Conservation (phyloP, 2,113 vertebrate species). For the Sapajus apella region DNA sequence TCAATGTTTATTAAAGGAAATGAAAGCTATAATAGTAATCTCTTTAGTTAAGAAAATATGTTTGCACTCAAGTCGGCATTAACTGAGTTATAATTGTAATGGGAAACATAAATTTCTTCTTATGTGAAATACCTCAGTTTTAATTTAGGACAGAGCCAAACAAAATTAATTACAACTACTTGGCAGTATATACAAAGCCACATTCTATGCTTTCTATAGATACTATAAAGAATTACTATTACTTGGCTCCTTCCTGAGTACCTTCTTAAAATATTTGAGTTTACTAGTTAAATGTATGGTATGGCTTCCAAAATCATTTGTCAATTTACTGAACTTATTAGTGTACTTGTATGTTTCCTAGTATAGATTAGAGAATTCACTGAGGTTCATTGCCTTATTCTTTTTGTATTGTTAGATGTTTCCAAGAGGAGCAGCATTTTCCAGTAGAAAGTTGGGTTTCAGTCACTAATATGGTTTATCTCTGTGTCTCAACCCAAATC, state of each 20-base stretch:
- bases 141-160: not conserved
- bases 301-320: not conserved
- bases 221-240: not conserved
- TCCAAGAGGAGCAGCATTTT: not conserved
- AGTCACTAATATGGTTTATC: not conserved
- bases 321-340: not conserved
- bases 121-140: not conserved
- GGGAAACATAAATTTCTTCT: constrained; percentile 52
- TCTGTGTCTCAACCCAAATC: too few species aligned
- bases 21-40: not conserved
- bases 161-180: constrained; percentile 49
- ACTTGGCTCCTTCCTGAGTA: not conserved
- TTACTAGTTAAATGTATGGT: not conserved
- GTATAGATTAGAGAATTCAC: not conserved
- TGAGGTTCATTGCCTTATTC: not conserved
- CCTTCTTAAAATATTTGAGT: not conserved
- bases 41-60: not conserved
- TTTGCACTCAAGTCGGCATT: not conserved
- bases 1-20: constrained; percentile 19
- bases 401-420: not conserved
- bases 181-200: not conserved
- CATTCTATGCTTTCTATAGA: constrained; percentile 24
- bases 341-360: not conserved
- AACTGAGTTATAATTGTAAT: not conserved
- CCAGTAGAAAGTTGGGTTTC: not conserved